Base-by-base conservation (phyloP, 2,797 vertebrate genomes). In the Helicolenus hilgendorfi region DNA sequence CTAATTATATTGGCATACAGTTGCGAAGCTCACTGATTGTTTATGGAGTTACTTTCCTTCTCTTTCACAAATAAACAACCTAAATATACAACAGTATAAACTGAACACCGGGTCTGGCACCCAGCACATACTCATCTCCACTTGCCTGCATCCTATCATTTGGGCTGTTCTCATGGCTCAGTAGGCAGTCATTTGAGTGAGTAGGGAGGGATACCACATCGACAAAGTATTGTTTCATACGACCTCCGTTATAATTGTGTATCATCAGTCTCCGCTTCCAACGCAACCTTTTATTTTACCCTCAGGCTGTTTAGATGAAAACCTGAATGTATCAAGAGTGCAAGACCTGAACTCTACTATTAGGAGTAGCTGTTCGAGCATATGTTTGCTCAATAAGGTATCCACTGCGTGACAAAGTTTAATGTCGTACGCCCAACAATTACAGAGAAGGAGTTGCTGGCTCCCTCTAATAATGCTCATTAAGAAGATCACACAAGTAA, bases 101-200 rank as follows among this genome's bases (percentile, higher is more conserved):
- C 29, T 72, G 53, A 76, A 41, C 77, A 71, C 15, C 10, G n/a
- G 27, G 59, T 74, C 73, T 76, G 72, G 35, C 76, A 53, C 4
- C 38, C 58, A 8, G 38, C 62, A 58, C 45, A 60, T 35, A 65
- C 26, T 84, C 65, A 41, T 81, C 80, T 83, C 35, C 79, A 33
- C 59, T 31, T 65, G 7, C 11, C 24, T 36, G 78, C 14, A 88
- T 86, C 75, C 91, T 89, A 6, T 91, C 76, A 92, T 94, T 94
- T 87, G 8, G 53, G 58, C 73, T 63, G 58, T 20, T 63, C 60
- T 79, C 11, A 5, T 70, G 79, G 83, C 81, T 77, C 76, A 62
- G 29, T 27, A 71, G 73, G 56, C 75, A 45, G 79, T 90, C 59
- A 89, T 92, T 94, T 85, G 14, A 72, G 67, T 49, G 62, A 79